Evolutionary conservation across 2,113 vertebrate genomes (phyloP).

Genomic region (Trichomycterus rosablanca): DNA sequence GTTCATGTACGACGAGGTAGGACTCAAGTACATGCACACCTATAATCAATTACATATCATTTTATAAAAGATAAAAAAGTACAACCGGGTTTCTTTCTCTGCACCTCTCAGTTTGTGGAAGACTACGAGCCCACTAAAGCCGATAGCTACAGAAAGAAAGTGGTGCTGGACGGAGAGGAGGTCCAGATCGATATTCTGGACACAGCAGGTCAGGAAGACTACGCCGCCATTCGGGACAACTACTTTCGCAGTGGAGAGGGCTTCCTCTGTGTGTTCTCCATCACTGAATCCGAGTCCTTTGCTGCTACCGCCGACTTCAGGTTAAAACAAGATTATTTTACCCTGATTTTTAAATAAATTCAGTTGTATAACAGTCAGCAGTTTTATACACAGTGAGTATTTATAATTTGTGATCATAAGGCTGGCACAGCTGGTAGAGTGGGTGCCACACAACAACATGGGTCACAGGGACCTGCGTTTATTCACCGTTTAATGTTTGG

Average conservation of each 20-base stretch:
- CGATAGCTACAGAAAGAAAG: constrained; percentile 86
- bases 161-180: constrained; percentile 83
- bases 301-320: constrained; percentile 85
- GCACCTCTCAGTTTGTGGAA: constrained; percentile 77
- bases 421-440: no score
- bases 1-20: constrained; percentile 89
- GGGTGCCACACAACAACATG: no score
- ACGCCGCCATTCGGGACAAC: constrained; percentile 85
- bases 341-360: no score
- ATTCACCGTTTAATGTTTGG: no score
- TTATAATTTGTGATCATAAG: no score
- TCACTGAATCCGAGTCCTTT: constrained; percentile 84
- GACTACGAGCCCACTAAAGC: constrained; percentile 88
- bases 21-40: constrained; percentile 21
- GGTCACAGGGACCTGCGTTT: no score
- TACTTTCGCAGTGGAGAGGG: constrained; percentile 86
- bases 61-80: no score
- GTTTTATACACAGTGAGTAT: no score
- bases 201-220: constrained; percentile 85
- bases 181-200: constrained; percentile 86
- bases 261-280: constrained; percentile 85
- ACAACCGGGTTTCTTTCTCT: no score
- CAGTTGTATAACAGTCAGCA: no score
- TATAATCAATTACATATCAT: no score
- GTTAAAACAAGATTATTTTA: constrained; percentile 53